These are phyloP conservation scores for Mimas tiliae DNA, from an alignment of 2,888 invertebrate species.

Conservation along the genomic window DNA sequence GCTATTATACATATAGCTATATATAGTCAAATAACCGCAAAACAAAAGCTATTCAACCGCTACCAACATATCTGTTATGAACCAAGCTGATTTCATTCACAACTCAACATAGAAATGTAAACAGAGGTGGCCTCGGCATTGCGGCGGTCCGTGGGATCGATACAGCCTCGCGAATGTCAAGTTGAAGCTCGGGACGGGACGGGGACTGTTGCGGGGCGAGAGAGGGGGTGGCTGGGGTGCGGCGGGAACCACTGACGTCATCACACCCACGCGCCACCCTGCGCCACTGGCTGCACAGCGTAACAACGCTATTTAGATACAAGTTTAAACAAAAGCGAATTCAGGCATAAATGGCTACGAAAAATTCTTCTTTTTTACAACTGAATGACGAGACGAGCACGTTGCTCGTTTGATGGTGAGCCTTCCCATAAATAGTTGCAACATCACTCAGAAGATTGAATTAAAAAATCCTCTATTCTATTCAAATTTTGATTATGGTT, in stretches of 20 bases:
- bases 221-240: conserved; percentile 30
- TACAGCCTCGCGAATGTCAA: conserved; percentile 66
- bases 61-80: conserved; percentile 1
- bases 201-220: conserved; percentile 1
- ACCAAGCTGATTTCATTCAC: conserved; percentile 34
- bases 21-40: background rate
- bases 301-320: conserved; percentile 2
- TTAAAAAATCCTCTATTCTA: no score
- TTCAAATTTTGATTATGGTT: no score
- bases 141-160: conserved; percentile 53
- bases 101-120: conserved; percentile 45
- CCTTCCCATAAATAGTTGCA: no score
- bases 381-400: background rate
- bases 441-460: no score
- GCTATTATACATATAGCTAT: no score
- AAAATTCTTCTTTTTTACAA: no score
- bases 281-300: conserved; percentile 31
- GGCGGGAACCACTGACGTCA: conserved; percentile 54
- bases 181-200: conserved; percentile 57
- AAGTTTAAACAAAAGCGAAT: conserved; percentile 12
- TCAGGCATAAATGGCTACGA: no score
- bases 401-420: no score
- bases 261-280: conserved; percentile 51
- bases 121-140: conserved; percentile 57
- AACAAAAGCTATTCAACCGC: background rate